Percentiles rank a stretch among this genome's conserved stretches.
Evolutionary conservation across 2,888 invertebrate species (phyloP).

Genomic region (Tyria jacobaeae): DNA sequence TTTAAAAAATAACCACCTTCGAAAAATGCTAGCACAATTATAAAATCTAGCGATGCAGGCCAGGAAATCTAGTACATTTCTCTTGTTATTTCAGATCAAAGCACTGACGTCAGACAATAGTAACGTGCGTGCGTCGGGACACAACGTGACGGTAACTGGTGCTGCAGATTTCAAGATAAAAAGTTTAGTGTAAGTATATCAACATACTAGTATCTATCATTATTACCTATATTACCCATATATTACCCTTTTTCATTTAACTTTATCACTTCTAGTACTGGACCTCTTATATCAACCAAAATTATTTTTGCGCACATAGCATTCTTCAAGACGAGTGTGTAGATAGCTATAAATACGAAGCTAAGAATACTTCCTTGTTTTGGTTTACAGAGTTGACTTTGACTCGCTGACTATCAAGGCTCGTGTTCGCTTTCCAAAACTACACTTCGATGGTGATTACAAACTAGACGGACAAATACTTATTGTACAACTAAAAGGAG

Average conservation of each 20-base stretch:
- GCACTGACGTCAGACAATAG: conserved; percentile 63
- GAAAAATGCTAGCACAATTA: too few relatives aligned
- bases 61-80: neutral
- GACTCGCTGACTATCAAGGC: conserved; percentile 78
- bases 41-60: neutral
- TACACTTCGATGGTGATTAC: conserved; percentile 86
- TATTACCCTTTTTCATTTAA: too few relatives aligned
- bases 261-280: too few relatives aligned
- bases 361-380: neutral
- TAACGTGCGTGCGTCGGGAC: conserved; percentile 78
- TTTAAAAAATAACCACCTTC: too few relatives aligned
- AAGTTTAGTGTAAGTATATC: conserved; percentile 79
- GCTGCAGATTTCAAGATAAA: conserved; percentile 83
- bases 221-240: too few relatives aligned
- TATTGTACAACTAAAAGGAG: conserved; percentile 86
- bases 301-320: too few relatives aligned
- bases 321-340: neutral
- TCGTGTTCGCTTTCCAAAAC: conserved; percentile 82
- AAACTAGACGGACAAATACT: conserved; percentile 85
- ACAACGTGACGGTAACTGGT: conserved; percentile 82
- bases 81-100: conserved; percentile 60
- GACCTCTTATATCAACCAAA: too few relatives aligned
- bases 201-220: neutral
- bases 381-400: conserved; percentile 72
- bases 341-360: neutral